These are phyloP conservation scores for Salvelinus sp. DNA, from an alignment of 2,113 vertebrate genomes.

Conservation along the genomic window DNA sequence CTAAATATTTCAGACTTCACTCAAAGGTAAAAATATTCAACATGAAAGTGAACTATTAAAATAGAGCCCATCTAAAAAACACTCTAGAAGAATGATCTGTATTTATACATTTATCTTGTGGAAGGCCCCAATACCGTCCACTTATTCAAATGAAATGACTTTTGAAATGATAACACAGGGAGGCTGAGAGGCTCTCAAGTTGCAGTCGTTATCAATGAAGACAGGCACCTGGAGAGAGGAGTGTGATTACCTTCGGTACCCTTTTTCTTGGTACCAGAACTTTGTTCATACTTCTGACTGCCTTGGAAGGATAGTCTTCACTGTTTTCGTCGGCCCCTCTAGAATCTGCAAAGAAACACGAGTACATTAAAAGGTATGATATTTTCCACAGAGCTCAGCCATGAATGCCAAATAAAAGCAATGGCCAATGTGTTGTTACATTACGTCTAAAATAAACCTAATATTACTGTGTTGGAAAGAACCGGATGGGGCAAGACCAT, in stretches of 20 bases:
- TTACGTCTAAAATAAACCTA: slow-evolving; percentile 15
- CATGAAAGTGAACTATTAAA: background rate
- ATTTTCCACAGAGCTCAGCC: slow-evolving; percentile 31
- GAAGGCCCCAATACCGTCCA: background rate
- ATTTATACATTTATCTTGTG: background rate
- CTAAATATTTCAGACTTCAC: background rate
- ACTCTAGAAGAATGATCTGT: background rate
- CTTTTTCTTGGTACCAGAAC: slow-evolving; percentile 87
- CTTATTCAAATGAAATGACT: background rate
- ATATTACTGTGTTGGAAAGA: slow-evolving; percentile 5
- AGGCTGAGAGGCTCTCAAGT: background rate
- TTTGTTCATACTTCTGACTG: slow-evolving; percentile 79
- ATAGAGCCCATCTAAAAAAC: background rate
- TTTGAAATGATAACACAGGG: background rate
- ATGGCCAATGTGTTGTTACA: slow-evolving; percentile 9
- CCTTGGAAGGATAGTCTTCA: slow-evolving; percentile 72
- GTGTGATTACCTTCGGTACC: slow-evolving; percentile 83
- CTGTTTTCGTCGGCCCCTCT: slow-evolving; percentile 80
- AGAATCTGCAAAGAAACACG: slow-evolving; percentile 60
- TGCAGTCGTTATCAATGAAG: background rate
- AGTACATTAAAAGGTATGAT: background rate
- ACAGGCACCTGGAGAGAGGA: background rate
- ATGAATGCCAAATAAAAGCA: slow-evolving; percentile 31
- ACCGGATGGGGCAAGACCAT: background rate
- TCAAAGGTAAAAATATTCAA: background rate